phyloP scores from a whole-genome alignment of 2,113 vertebrate genomes.

The Myotis lucifugus region DNA sequence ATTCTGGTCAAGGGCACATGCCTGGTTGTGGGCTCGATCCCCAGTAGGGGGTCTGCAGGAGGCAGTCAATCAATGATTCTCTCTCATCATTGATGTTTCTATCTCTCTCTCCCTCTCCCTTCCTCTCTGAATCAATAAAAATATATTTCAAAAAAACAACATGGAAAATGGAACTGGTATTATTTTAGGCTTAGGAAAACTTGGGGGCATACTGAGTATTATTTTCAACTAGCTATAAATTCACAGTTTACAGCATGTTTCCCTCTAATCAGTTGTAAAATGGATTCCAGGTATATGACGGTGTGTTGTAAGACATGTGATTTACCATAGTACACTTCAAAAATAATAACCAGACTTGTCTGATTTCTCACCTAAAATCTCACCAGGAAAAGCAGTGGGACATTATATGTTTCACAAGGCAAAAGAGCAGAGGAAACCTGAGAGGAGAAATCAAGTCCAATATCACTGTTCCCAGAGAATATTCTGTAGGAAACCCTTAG shows the following conservation, averaged over 20 bases:
- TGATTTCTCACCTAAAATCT: conserved; percentile 25
- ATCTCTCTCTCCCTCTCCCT: too few species aligned
- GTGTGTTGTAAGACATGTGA: not conserved
- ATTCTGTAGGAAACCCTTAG: not conserved
- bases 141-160: too few species aligned
- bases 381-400: not conserved
- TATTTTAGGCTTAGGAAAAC: conserved; percentile 2
- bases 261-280: not conserved
- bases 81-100: too few species aligned
- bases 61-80: too few species aligned
- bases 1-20: too few species aligned
- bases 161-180: not conserved
- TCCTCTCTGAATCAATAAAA: too few species aligned
- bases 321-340: not conserved
- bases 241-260: not conserved
- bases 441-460: not conserved
- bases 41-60: too few species aligned
- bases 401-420: not conserved
- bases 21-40: too few species aligned
- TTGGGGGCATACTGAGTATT: not conserved
- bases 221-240: not conserved
- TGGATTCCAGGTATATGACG: not conserved
- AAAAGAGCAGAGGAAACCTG: not conserved
- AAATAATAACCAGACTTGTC: not conserved
- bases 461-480: not conserved